Evolutionary conservation across 2,888 invertebrate genomes (phyloP).

Genomic region (Drosophila ezoana): DNA sequence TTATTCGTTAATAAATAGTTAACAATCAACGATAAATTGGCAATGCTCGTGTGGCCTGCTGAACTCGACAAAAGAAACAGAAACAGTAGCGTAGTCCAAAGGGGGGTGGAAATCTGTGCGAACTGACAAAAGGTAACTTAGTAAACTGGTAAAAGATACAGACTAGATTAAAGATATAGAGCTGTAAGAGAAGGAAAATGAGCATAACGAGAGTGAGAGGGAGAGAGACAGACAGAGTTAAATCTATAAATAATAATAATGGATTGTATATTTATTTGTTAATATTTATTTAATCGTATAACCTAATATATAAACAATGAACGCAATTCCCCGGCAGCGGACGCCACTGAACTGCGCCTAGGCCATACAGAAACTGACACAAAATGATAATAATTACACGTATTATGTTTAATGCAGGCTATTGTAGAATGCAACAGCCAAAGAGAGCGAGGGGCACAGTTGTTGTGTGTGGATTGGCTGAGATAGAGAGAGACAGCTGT

Average conservation of each 20-base stretch:
- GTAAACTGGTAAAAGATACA: too few relatives aligned
- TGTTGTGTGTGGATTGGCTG: neutral
- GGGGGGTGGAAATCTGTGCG: neutral
- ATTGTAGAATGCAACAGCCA: constrained; percentile 29
- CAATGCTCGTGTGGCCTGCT: constrained; percentile 46
- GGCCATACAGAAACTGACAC: constrained; percentile 57
- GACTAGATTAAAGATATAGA: too few relatives aligned
- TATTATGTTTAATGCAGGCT: constrained; percentile 72
- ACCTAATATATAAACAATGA: too few relatives aligned
- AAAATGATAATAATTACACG: constrained; percentile 80
- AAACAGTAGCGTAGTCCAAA: constrained; percentile 27
- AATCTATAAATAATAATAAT: too few relatives aligned
- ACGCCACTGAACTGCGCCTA: constrained; percentile 39
- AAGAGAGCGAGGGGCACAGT: neutral
- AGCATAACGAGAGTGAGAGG: neutral
- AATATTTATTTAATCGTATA: too few relatives aligned
- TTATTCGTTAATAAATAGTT: constrained; percentile 78
- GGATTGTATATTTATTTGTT: too few relatives aligned
- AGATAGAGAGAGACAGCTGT: constrained; percentile 5
- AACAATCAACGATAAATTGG: constrained; percentile 75
- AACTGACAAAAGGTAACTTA: neutral
- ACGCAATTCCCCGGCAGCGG: neutral
- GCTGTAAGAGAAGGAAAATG: neutral
- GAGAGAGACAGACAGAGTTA: neutral
- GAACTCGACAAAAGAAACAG: constrained; percentile 16